Base-by-base conservation (phyloP, 1,140 invertebrate genomes). In the Brachystomella parvula region DNA sequence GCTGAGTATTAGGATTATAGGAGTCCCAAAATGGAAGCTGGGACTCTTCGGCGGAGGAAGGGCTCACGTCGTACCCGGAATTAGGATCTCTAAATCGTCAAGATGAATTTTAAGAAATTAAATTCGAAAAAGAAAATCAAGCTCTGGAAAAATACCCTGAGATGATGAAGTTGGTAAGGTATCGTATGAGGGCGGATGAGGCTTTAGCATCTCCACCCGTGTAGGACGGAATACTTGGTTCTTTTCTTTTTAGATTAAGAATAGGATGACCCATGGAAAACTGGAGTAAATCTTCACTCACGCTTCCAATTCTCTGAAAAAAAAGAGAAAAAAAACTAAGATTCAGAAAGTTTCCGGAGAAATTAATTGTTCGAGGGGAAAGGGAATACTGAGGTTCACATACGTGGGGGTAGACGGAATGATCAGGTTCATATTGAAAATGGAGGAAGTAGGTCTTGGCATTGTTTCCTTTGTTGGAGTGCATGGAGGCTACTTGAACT, bases 361-460 rank as follows among this genome's bases (percentile, higher is more conserved):
- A 24, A 30, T 44, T 12, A 9, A 44, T 12, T 12, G 26, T 53
- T 24, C 21, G 17, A 53, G 3, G 47, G 21, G 21, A 21, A 6
- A 21, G 24, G 12, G 33, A 3, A 6, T 56, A 39, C n/a, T 9
- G 33, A 26, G 15, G 30, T 26, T 59, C 1, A 31, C 64, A 78
- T 81, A 88, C 87, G 83, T 87, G 85, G 44, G 87, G 86, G 79
- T 85, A 87, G 75, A 88, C 85, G 64, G 89, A 86, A 70, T 87
- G 83, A 49, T 83, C 79, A 0, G 84, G 84, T 70, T 87, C 86
- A 75, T 90, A 89, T 67, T 90, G 88, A 78, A 95, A 95, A 77
- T 94, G 89, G 62, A 92, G 86, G 77, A 92, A 90, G 77, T 88
- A 92, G 1, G 89, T 89, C 19, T 85, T 86, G 31, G 88, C 88